Evolutionary conservation across 2,888 invertebrate species (phyloP).

Genomic region (Drosophila peninsularis): DNA sequence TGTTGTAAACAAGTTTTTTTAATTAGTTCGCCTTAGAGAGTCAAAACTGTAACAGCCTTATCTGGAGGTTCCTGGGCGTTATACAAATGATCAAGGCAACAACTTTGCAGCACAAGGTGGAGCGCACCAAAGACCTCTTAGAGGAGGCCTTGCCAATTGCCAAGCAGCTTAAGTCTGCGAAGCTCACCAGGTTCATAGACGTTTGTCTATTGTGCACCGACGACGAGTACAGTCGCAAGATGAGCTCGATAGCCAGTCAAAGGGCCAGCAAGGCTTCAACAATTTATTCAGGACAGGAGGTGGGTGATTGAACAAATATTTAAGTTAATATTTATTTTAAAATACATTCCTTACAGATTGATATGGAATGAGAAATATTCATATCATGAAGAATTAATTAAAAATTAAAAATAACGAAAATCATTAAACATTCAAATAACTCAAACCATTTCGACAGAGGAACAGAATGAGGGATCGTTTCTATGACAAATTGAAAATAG

Average conservation of each 20-base stretch:
- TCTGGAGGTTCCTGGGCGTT: constrained; percentile 77
- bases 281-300: not conserved
- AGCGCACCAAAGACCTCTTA: constrained; percentile 71
- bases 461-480: not conserved
- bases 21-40: constrained; percentile 41
- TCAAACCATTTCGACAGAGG: constrained; percentile 6
- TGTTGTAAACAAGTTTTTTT: no score
- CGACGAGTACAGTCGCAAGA: constrained; percentile 34
- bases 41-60: constrained; percentile 64
- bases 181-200: constrained; percentile 45
- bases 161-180: not conserved
- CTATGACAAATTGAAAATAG: not conserved
- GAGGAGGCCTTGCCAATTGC: constrained; percentile 46
- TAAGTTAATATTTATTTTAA: not conserved
- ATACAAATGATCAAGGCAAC: constrained; percentile 77
- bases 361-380: no score
- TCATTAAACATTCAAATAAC: no score
- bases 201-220: constrained; percentile 39
- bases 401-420: not conserved
- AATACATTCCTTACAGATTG: not conserved
- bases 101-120: constrained; percentile 77
- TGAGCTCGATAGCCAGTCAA: constrained; percentile 14
- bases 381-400: not conserved
- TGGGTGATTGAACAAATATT: not conserved
- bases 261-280: constrained; percentile 29